These are phyloP conservation scores for Diorhabda sublineata DNA, from an alignment of 1,140 invertebrate genomes.

Conservation along the genomic window DNA sequence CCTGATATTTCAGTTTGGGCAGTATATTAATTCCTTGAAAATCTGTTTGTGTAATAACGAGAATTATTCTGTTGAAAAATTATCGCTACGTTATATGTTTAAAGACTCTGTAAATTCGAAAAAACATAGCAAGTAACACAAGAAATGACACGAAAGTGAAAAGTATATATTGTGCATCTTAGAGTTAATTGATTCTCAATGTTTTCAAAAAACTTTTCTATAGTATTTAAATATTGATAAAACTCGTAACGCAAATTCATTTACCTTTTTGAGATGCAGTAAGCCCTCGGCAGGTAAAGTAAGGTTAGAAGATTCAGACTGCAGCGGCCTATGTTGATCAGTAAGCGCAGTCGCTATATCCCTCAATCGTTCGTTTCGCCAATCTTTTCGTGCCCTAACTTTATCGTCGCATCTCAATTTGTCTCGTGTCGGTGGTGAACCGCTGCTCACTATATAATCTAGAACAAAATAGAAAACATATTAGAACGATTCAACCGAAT, in stretches of 20 bases:
- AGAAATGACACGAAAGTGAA: too few species aligned
- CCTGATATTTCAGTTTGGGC: too few species aligned
- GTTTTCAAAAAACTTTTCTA: too few species aligned
- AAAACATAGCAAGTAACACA: too few species aligned
- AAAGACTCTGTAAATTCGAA: too few species aligned
- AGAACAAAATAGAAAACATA: conserved; percentile 18
- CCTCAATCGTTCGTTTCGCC: conserved; percentile 62
- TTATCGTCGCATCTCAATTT: conserved; percentile 69
- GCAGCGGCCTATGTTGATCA: conserved; percentile 36
- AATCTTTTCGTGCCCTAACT: conserved; percentile 52
- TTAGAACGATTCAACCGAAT: neutral
- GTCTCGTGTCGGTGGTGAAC: conserved; percentile 68
- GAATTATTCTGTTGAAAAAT: too few species aligned
- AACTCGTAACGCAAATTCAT: neutral
- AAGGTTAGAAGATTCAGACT: conserved; percentile 49
- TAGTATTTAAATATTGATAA: too few species aligned
- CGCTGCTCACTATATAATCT: conserved; percentile 57
- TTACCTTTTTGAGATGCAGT: conserved; percentile 75
- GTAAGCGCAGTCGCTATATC: conserved; percentile 71
- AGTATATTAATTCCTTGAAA: too few species aligned
- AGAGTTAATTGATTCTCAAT: too few species aligned
- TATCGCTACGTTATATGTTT: too few species aligned
- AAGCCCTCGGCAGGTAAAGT: conserved; percentile 70
- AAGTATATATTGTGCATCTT: too few species aligned
- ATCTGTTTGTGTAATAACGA: too few species aligned